Evolutionary conservation across 2,797 vertebrate genomes (phyloP), one percentile per base, ranked within the genome.

Genomic region (Danio aesculapii): DNA sequence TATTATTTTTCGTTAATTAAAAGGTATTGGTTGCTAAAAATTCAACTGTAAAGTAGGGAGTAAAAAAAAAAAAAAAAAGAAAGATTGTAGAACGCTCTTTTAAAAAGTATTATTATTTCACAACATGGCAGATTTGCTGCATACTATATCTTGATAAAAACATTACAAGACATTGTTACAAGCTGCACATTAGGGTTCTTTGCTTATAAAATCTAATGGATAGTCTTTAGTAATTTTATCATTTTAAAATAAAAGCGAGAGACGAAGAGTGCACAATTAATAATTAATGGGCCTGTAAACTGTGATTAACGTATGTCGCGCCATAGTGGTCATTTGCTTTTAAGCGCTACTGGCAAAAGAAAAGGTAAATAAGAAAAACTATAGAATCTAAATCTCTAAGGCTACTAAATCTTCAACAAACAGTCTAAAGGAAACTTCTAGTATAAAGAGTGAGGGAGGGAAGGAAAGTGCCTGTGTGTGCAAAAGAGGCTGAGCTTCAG

Each of bases 401-500:
- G 70, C 55, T 62, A 21, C 57, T 44, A 6, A 43, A 62, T 52
- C 41, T 55, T 43, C 11, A 52, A 44, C 8, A 44, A 17, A 49
- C 17, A 67, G 6, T 63, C 67, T 53, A 41, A 61, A 17, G 21
- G 1, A 69, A 61, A 62, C 76, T 71, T 53, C 47, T 44, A 19
- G 19, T 14, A 39, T 10, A 70, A 73, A 59, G 5, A 73, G 13
- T 6, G 63, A 17, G 1, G 10, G 57, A 39, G 63, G 17, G 46
- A 66, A 58, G 21, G 19, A 47, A 67, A 50, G 76, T 59, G 64
- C 11, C 52, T 62, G 44, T 55, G 17, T 46, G 14, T n/a, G 68
- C 41, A 11, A 69, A 61, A 79, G 13, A 59, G 83, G 67, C 53
- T 70, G 19, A 72, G 79, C 62, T 61, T 64, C 46, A 59, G 55